phyloP scores from a whole-genome alignment of 2,797 vertebrate species.

The Sebastes steindachneri region DNA sequence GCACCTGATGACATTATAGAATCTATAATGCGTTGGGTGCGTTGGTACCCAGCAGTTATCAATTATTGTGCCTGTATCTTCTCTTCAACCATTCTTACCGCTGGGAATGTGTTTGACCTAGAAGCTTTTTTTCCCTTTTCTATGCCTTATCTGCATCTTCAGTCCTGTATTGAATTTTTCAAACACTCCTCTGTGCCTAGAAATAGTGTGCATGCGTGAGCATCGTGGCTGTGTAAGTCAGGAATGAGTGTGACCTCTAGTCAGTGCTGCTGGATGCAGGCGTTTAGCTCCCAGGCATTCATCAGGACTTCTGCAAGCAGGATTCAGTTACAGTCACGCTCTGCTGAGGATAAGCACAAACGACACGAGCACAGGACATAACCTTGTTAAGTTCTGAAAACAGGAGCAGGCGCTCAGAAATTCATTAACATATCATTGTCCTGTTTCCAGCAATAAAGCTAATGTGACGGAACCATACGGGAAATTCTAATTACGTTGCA shows the following conservation, averaged over 20 bases:
- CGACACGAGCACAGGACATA: constrained; percentile 9
- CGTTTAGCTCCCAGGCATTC: constrained; percentile 13
- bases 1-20: not conserved
- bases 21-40: not conserved
- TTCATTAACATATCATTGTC: not conserved
- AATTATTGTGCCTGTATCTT: not conserved
- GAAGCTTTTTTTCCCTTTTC: not conserved
- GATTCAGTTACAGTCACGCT: constrained; percentile 29
- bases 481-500: not conserved
- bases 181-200: not conserved
- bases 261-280: constrained; percentile 16
- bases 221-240: not conserved
- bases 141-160: not conserved
- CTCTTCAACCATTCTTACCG: not conserved
- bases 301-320: constrained; percentile 8
- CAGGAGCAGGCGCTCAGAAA: constrained; percentile 4
- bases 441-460: constrained; percentile 16
- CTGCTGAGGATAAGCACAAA: constrained; percentile 31
- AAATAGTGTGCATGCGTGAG: not conserved
- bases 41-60: not conserved
- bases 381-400: constrained; percentile 25
- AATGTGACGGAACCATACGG: constrained; percentile 1
- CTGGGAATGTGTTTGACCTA: not conserved
- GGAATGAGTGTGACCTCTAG: constrained; percentile 15
- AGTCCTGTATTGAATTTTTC: not conserved